These are phyloP conservation scores for Apamea monoglypha DNA, from an alignment of 2,888 invertebrate genomes.

Conservation along the genomic window DNA sequence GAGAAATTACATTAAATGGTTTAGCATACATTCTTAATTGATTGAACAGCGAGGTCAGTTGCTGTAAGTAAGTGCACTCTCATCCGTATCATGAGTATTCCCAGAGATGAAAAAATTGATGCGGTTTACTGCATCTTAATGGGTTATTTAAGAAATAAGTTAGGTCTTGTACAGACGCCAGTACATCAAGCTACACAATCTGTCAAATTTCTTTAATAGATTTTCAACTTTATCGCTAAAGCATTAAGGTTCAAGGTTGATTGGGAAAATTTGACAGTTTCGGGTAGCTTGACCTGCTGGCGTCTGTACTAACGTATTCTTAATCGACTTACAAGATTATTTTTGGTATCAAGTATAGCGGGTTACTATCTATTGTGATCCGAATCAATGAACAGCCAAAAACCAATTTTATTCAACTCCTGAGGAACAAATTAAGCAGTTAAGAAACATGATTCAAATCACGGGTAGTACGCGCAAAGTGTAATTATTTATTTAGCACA, in stretches of 20 bases:
- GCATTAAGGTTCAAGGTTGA: no score
- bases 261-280: no score
- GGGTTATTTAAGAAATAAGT: not conserved
- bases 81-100: conserved; percentile 1
- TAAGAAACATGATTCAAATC: no score
- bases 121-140: not conserved
- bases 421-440: not conserved
- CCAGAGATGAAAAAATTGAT: not conserved
- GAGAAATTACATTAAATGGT: conserved; percentile 25
- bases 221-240: no score
- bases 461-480: no score
- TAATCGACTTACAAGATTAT: not conserved
- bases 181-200: no score
- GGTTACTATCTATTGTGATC: not conserved
- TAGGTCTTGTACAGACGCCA: not conserved
- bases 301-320: not conserved
- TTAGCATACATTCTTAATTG: conserved; percentile 31
- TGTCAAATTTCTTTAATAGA: no score
- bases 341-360: not conserved
- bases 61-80: conserved; percentile 12
- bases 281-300: no score
- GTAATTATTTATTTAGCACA: no score
- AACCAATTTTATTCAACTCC: not conserved
- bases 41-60: conserved; percentile 15
- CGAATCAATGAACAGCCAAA: not conserved